A percentile compares a stretch with the other conserved stretches of the same genome.
phyloP scores from a whole-genome alignment of 2,797 vertebrate genomes.

The Odontamblyopus rebecca region DNA sequence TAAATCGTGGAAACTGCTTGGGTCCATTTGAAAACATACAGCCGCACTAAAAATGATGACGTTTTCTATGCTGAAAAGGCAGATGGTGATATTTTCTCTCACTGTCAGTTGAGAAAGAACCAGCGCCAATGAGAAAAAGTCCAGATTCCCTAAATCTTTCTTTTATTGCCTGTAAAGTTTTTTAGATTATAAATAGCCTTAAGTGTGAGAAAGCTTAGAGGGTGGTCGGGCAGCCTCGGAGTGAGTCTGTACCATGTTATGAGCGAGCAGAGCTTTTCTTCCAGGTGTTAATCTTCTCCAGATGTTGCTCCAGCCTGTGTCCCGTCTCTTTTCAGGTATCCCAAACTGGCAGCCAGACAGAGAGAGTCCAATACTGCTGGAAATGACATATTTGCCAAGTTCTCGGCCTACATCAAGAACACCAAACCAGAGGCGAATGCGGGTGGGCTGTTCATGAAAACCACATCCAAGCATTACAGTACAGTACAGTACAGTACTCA shows the following conservation, averaged over 20 bases:
- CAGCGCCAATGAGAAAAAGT: slow-evolving; percentile 28
- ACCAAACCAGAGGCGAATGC: slow-evolving; percentile 88
- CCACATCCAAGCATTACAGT: neutral
- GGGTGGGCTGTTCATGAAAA: slow-evolving; percentile 78
- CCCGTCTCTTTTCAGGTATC: slow-evolving; percentile 82
- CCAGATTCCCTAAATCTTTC: slow-evolving; percentile 57
- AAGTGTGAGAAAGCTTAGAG: slow-evolving; percentile 46
- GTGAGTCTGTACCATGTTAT: slow-evolving; percentile 57
- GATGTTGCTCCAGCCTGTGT: slow-evolving; percentile 52
- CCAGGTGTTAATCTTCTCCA: slow-evolving; percentile 70
- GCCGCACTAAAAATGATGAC: neutral
- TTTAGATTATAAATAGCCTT: slow-evolving; percentile 59
- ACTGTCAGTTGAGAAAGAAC: slow-evolving; percentile 18
- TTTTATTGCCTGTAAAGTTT: slow-evolving; percentile 69
- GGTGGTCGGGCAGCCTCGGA: slow-evolving; percentile 32
- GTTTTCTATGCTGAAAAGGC: slow-evolving; percentile 3
- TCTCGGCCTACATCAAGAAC: slow-evolving; percentile 97
- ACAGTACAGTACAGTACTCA: neutral
- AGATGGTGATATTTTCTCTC: slow-evolving; percentile 16
- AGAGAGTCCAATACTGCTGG: slow-evolving; percentile 93
- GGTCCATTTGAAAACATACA: slow-evolving; percentile 1
- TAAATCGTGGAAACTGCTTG: neutral
- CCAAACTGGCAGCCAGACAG: slow-evolving; percentile 90
- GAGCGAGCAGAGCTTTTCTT: slow-evolving; percentile 46
- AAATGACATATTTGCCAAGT: slow-evolving; percentile 96